These are phyloP conservation scores for Papilio protenor DNA, from an alignment of 2,888 invertebrate genomes.

Conservation along the genomic window DNA sequence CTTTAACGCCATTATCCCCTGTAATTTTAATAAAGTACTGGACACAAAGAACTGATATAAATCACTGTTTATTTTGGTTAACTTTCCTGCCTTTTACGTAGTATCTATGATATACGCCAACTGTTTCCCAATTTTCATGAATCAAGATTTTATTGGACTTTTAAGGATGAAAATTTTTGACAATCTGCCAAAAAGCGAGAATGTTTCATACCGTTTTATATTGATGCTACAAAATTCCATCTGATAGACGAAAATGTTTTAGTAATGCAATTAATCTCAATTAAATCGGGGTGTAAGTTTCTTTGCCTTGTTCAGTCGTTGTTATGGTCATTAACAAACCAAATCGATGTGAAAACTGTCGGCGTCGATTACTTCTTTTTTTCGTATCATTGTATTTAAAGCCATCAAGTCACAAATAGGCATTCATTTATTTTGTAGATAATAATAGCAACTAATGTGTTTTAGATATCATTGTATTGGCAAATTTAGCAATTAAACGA, in stretches of 20 bases:
- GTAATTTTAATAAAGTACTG: conserved; percentile 17
- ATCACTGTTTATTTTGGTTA: neutral
- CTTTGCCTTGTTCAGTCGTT: neutral
- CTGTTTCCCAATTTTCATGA: neutral
- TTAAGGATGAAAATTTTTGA: neutral
- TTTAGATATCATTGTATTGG: neutral
- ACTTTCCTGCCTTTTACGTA: neutral
- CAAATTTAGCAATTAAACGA: neutral
- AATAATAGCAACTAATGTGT: neutral
- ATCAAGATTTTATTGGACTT: conserved; percentile 4
- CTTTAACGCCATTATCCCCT: conserved; percentile 33
- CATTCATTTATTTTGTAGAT: conserved; percentile 1
- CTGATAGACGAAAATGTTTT: neutral
- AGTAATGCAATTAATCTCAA: neutral
- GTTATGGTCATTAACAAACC: neutral
- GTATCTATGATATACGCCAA: neutral
- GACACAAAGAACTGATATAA: neutral
- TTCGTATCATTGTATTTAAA: neutral
- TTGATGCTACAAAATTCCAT: neutral
- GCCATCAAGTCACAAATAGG: neutral
- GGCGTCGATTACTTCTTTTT: neutral
- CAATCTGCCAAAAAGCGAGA: neutral
- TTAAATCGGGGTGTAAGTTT: neutral
- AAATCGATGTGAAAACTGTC: neutral
- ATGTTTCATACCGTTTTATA: neutral